phyloP scores from a whole-genome alignment of 1,140 invertebrate species.

The Nymphalis io region DNA sequence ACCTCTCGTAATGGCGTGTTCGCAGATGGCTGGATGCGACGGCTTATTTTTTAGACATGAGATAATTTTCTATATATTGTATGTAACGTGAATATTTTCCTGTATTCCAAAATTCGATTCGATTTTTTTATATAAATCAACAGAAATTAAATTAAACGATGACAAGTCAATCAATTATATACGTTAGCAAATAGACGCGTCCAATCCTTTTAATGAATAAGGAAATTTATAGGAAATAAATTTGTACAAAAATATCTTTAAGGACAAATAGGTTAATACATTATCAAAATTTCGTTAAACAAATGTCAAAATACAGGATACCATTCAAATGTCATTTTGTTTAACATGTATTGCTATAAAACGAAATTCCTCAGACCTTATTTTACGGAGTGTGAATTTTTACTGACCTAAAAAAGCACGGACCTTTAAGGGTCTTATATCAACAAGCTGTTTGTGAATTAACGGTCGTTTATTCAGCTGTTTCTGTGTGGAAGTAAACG shows the following conservation, averaged over 20 bases:
- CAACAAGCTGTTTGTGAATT: slow-evolving; percentile 16
- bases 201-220: too few species aligned
- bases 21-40: slow-evolving; percentile 10
- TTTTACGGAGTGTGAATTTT: slow-evolving; percentile 21
- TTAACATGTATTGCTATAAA: neutral
- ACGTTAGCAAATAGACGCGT: neutral
- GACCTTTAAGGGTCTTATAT: slow-evolving; percentile 13
- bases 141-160: neutral
- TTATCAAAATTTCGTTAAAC: too few species aligned
- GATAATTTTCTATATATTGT: slow-evolving; percentile 1
- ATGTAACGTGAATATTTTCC: neutral
- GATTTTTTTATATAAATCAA: neutral
- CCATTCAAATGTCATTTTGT: too few species aligned
- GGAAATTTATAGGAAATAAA: too few species aligned
- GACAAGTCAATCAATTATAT: neutral
- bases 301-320: too few species aligned
- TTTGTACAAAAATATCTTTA: too few species aligned
- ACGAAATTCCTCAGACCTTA: neutral
- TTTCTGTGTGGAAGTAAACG: neutral
- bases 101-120: neutral
- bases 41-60: slow-evolving; percentile 2
- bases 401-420: slow-evolving; percentile 18
- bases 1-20: slow-evolving; percentile 4
- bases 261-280: too few species aligned
- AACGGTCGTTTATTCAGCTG: slow-evolving; percentile 13